phyloP scores from a whole-genome alignment of 2,888 invertebrate species.

The Amphiduros pacificus region DNA sequence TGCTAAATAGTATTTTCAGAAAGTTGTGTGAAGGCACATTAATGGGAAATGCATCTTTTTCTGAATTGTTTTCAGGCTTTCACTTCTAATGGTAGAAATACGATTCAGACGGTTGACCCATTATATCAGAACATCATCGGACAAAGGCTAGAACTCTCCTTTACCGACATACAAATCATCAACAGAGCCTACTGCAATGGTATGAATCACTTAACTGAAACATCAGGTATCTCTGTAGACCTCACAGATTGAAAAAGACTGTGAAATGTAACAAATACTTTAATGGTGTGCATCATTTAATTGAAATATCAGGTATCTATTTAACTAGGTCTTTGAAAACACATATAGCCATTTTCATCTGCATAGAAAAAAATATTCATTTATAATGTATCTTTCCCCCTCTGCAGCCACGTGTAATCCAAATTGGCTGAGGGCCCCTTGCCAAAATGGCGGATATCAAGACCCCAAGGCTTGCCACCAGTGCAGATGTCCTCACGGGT shows the following conservation, averaged over 20 bases:
- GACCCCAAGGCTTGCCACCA: slow-evolving; percentile 21
- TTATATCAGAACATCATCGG: slow-evolving; percentile 7
- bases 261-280: too few relatives aligned
- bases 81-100: slow-evolving; percentile 3
- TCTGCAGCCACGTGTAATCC: too few relatives aligned
- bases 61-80: slow-evolving; percentile 15
- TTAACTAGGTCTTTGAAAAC: too few relatives aligned
- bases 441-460: slow-evolving; percentile 23
- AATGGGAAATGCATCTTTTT: too few relatives aligned
- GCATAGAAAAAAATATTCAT: too few relatives aligned
- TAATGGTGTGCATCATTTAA: too few relatives aligned
- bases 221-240: background rate
- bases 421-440: too few relatives aligned
- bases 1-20: too few relatives aligned
- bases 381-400: too few relatives aligned
- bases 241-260: background rate
- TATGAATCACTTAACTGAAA: background rate
- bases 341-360: too few relatives aligned
- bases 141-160: slow-evolving; percentile 12
- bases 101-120: slow-evolving; percentile 6
- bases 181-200: slow-evolving; percentile 14
- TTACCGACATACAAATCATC: slow-evolving; percentile 12
- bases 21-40: too few relatives aligned
- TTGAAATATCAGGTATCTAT: too few relatives aligned
- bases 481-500: slow-evolving; percentile 24